phyloP scores from a whole-genome alignment of 1,140 invertebrate species.

The Zaprionus capensis region DNA sequence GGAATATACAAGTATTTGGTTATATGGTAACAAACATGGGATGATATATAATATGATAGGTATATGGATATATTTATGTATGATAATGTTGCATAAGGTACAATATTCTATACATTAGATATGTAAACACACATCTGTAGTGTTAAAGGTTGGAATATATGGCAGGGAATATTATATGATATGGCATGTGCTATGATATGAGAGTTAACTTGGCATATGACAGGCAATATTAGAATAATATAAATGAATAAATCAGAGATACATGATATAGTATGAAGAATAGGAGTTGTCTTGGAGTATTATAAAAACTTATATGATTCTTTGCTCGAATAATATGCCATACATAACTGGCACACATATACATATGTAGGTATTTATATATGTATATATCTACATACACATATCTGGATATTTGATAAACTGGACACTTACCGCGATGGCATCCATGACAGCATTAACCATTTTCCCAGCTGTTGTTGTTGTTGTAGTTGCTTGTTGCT shows the following conservation, averaged over 20 bases:
- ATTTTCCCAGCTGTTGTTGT: constrained; percentile 49
- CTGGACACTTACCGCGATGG: constrained; percentile 84
- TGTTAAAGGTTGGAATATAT: no score
- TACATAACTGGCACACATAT: neutral
- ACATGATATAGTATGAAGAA: no score
- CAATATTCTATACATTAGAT: neutral
- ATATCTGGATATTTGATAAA: constrained; percentile 1
- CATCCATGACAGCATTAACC: constrained; percentile 84
- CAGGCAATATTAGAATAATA: neutral
- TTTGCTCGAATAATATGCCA: no score
- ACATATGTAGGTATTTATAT: neutral
- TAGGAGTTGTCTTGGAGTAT: neutral
- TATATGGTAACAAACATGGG: no score
- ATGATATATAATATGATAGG: neutral
- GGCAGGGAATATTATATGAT: neutral
- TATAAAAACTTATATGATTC: no score
- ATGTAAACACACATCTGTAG: neutral
- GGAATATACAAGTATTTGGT: neutral
- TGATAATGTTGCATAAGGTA: neutral
- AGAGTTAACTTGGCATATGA: neutral
- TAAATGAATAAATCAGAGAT: no score
- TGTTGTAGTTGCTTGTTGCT: constrained; percentile 2
- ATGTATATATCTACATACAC: neutral
- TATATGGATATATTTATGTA: neutral
- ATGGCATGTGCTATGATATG: neutral